Evolutionary conservation across 2,888 invertebrate species (phyloP), one percentile per base, ranked within the genome.

Genomic region (Conops quadrifasciatus): DNA sequence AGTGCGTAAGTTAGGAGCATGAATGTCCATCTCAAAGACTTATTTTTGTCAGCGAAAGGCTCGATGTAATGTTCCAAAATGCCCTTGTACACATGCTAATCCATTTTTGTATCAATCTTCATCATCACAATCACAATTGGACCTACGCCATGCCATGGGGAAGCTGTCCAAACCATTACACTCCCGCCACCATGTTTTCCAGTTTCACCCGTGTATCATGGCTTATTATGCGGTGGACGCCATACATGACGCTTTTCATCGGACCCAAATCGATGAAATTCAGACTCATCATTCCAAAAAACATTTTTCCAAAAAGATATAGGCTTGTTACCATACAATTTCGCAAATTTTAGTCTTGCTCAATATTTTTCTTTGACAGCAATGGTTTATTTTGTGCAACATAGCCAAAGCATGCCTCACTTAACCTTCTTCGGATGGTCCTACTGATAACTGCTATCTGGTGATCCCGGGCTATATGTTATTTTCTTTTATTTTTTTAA

Each of bases 11-110:
- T 26, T 71, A 66, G 16, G 24, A 51, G 53, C 53, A 62, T 30
- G 36, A 59, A 70, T 0, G 1, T n/a, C 47, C 67, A 71, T 13
- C 24, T 53, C 28, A 66, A 51, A 3, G 60, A 45, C 62, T 67
- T 45, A 43, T 71, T 66, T 7, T 59, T 36, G 11, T 67, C 21
- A n/a, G 71, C 56, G 26, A 47, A 71, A 63, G 63, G 45, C 16
- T 66, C 62, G 60, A 71, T 67, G 13, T 1, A 24, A 16, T 21
- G 51, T 24, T 3, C 7, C 16, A 63, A 7, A 30, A 71, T 71
- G 19, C 47, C 63, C 63, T 71, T 66, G 28, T 71, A 67, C 21
- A 71, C 7, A 28, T 51, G 21, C 5, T 59, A 26, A 45, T 59
- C 56, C 28, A 65, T 60, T 60, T 15, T 19, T 11, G 56, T 51